A percentile compares a stretch with the other conserved stretches of the same genome.
Conservation (phyloP, 2,888 invertebrate species). For the Caenorhabditis panamensis region DNA sequence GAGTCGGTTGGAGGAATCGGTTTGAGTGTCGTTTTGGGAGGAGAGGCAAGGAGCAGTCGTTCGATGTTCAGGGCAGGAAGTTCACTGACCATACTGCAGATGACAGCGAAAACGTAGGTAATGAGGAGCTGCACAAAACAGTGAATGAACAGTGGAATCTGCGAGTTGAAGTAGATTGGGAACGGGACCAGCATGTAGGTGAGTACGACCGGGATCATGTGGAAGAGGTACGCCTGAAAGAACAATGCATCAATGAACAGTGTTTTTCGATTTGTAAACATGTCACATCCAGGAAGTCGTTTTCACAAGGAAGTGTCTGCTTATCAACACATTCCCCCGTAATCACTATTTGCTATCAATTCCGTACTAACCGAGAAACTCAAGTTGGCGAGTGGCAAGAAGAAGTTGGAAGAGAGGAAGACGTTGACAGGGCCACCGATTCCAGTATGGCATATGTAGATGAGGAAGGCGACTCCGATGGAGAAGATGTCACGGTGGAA, state of each 20-base stretch:
- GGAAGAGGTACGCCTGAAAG: conserved; percentile 79
- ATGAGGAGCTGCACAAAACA: conserved; percentile 78
- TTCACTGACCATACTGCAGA: conserved; percentile 77
- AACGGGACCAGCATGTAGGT: conserved; percentile 80
- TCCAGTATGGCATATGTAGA: conserved; percentile 81
- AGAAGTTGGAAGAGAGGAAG: conserved; percentile 73
- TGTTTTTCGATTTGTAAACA: conserved; percentile 13
- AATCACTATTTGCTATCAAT: conserved; percentile 1
- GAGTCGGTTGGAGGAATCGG: conserved; percentile 74
- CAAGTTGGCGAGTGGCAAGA: conserved; percentile 80
- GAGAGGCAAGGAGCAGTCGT: conserved; percentile 70
- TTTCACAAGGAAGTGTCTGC: conserved; percentile 23
- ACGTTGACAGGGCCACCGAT: conserved; percentile 80
- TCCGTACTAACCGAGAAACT: conserved; percentile 77
- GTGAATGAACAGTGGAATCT: conserved; percentile 76
- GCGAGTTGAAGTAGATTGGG: conserved; percentile 76
- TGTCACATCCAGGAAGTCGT: conserved; percentile 8
- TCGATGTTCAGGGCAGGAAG: conserved; percentile 80
- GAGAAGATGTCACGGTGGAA: conserved; percentile 81
- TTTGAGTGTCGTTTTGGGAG: conserved; percentile 72
- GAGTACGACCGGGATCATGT: conserved; percentile 81
- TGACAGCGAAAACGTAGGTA: conserved; percentile 74
- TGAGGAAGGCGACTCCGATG: conserved; percentile 79
- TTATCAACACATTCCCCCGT: conserved; percentile 13
- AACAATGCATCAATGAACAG: no score